These are phyloP conservation scores for Rhombomys opimus DNA, from an alignment of 2,113 vertebrate species.

Conservation along the genomic window DNA sequence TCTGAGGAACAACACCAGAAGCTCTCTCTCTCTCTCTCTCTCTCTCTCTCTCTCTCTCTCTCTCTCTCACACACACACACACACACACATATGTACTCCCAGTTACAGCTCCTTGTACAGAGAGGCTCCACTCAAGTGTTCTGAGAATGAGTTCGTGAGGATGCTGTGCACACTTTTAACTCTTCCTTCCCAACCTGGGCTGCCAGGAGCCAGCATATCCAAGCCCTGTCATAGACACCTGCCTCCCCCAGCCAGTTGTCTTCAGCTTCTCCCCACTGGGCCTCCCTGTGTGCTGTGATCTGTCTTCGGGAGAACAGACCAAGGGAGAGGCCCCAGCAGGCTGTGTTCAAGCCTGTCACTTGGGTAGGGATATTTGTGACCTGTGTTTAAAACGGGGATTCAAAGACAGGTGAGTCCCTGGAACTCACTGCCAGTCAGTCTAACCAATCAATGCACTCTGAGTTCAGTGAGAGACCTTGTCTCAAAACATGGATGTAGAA, in stretches of 20 bases:
- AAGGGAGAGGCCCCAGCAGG: background rate
- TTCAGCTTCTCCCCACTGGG: too few relatives aligned
- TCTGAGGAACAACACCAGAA: background rate
- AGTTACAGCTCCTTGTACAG: background rate
- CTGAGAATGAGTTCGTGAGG: background rate
- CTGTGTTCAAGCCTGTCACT: background rate
- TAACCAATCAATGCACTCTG: background rate
- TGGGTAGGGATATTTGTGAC: background rate
- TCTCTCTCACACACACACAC: too few relatives aligned
- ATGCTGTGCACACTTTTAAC: background rate
- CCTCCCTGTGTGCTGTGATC: background rate
- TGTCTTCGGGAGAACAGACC: background rate
- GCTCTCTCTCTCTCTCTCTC: background rate
- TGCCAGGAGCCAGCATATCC: background rate
- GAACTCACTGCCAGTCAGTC: background rate
- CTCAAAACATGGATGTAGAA: background rate
- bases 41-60: background rate
- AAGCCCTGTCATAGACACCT: background rate
- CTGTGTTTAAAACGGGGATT: background rate
- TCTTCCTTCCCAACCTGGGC: background rate
- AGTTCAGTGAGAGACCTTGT: background rate
- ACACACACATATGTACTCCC: too few relatives aligned
- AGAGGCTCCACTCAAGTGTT: background rate
- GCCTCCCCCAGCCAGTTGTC: too few relatives aligned
- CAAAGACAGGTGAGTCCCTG: background rate